Percentiles rank a stretch among this genome's conserved stretches.
phyloP scores from a whole-genome alignment of 2,113 vertebrate genomes.

The Chunga burmeisteri region DNA sequence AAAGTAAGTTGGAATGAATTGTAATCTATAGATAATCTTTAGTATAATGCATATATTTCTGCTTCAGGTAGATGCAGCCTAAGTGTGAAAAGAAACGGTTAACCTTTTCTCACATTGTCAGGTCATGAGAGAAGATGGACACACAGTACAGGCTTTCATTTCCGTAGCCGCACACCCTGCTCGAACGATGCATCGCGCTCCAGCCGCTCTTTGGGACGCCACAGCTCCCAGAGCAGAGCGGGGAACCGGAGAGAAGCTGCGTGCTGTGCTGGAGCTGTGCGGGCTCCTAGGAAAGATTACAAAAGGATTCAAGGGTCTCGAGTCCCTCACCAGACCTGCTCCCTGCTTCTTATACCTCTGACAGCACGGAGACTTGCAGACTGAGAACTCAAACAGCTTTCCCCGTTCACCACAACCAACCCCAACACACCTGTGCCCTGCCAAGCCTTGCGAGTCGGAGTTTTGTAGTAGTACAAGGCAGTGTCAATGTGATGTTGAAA shows the following conservation, averaged over 20 bases:
- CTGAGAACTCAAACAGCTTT: neutral
- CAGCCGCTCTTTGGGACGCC: neutral
- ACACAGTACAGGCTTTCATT: neutral
- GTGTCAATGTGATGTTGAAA: fast-evolving
- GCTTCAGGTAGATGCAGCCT: neutral
- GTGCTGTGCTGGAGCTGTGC: neutral
- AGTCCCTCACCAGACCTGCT: neutral
- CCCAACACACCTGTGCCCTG: neutral
- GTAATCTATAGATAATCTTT: neutral
- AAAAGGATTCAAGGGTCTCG: neutral
- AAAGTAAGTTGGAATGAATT: constrained; percentile 14
- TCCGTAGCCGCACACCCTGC: neutral
- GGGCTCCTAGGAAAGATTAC: neutral
- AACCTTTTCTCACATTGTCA: neutral
- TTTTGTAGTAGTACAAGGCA: neutral
- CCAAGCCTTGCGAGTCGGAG: neutral
- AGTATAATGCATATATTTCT: neutral
- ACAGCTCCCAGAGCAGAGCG: neutral
- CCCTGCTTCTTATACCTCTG: neutral
- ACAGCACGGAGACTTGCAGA: neutral
- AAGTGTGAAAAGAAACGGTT: neutral
- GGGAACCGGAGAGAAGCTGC: neutral
- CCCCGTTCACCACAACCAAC: neutral
- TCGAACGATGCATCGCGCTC: fast-evolving
- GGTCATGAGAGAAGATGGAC: neutral